phyloP scores from a whole-genome alignment of 2,888 invertebrate genomes.

The Cerastoderma edule region DNA sequence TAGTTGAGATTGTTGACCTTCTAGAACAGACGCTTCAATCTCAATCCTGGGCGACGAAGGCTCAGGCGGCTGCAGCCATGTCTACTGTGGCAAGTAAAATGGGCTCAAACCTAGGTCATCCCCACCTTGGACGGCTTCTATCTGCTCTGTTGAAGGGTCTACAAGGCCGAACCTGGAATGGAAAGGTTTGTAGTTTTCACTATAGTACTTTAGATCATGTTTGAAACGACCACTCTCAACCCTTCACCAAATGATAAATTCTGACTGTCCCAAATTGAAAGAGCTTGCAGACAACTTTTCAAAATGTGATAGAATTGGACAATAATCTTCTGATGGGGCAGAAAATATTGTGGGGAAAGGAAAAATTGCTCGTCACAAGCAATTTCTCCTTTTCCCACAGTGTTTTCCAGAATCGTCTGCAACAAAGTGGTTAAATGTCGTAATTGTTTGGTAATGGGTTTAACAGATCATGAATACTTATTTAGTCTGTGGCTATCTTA shows the following conservation, averaged over 20 bases:
- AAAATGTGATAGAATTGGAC: not conserved
- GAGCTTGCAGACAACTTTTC: not conserved
- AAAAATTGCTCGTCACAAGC: not conserved
- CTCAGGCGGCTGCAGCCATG: slow-evolving; percentile 93
- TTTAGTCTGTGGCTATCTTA: too few relatives aligned
- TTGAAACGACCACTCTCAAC: too few relatives aligned
- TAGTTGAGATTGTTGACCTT: slow-evolving; percentile 89
- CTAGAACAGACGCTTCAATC: slow-evolving; percentile 90
- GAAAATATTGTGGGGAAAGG: slow-evolving; percentile 9
- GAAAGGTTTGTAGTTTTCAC: slow-evolving; percentile 85
- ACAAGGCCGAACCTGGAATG: slow-evolving; percentile 94
- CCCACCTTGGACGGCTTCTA: slow-evolving; percentile 86
- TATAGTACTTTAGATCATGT: not conserved
- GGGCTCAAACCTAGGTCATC: slow-evolving; percentile 87
- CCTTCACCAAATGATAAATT: not conserved
- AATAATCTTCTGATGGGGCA: not conserved
- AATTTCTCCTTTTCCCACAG: too few relatives aligned
- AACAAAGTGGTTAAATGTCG: too few relatives aligned
- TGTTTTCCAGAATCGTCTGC: too few relatives aligned
- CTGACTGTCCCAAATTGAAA: not conserved
- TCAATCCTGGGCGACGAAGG: slow-evolving; percentile 94
- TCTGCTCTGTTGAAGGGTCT: slow-evolving; percentile 89
- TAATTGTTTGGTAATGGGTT: too few relatives aligned
- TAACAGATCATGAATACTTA: too few relatives aligned
- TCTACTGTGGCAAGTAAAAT: slow-evolving; percentile 91